These are phyloP conservation scores for Theristus sp. DNA, from an alignment of 2,888 invertebrate species.

Conservation along the genomic window DNA sequence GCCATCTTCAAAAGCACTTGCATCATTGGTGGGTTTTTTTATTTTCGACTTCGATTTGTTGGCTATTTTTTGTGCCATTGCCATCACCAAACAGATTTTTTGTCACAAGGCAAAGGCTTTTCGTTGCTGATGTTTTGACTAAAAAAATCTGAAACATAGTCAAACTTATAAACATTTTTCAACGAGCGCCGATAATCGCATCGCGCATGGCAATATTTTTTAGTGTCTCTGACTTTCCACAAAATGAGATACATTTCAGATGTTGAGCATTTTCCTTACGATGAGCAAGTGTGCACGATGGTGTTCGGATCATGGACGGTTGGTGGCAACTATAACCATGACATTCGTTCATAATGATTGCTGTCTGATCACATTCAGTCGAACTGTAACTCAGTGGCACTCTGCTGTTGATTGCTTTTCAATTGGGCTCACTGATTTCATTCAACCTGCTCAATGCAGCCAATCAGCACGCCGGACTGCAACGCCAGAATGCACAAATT, in stretches of 20 bases:
- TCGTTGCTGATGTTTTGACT: too few relatives aligned
- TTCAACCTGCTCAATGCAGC: too few relatives aligned
- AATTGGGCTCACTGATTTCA: too few relatives aligned
- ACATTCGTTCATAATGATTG: too few relatives aligned
- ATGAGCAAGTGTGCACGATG: constrained; percentile 81
- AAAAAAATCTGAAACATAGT: too few relatives aligned
- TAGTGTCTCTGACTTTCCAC: too few relatives aligned
- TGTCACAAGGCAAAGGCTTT: too few relatives aligned
- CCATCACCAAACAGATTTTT: too few relatives aligned
- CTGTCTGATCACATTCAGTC: not conserved
- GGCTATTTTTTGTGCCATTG: too few relatives aligned
- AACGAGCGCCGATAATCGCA: not conserved
- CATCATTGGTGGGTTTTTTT: constrained; percentile 55
- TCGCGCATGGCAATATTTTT: too few relatives aligned
- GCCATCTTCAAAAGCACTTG: constrained; percentile 98
- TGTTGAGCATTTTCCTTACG: constrained; percentile 27
- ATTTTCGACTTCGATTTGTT: not conserved
- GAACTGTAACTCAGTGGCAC: not conserved
- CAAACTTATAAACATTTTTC: not conserved
- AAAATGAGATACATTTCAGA: constrained; percentile 10
- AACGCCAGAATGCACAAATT: too few relatives aligned
- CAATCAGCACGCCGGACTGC: too few relatives aligned
- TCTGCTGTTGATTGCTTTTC: not conserved
- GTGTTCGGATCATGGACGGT: constrained; percentile 93
- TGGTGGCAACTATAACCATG: constrained; percentile 5